Evolutionary conservation across 2,888 invertebrate species (phyloP).

Genomic region (Spilarctia lutea): DNA sequence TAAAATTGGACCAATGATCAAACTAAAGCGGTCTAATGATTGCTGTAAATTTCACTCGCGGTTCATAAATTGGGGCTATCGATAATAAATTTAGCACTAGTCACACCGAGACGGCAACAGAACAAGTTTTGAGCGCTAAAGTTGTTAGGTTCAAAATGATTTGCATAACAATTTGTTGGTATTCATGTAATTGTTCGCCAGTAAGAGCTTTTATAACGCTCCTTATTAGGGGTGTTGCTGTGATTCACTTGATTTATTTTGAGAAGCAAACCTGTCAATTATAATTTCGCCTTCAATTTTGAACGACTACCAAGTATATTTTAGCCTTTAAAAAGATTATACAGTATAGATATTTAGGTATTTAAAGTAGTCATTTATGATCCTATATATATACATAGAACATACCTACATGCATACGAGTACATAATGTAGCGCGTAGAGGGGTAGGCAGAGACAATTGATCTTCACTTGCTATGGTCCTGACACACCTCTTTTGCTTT

Average conservation of each 20-base stretch:
- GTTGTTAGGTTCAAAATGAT: conserved; percentile 66
- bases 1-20: conserved; percentile 52
- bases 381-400: no score
- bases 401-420: no score
- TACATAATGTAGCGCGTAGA: no score
- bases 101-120: conserved; percentile 56
- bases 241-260: neutral
- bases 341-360: neutral
- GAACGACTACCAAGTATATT: neutral
- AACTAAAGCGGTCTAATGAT: conserved; percentile 54
- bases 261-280: neutral
- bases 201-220: conserved; percentile 35
- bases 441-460: no score
- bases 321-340: neutral
- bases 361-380: neutral
- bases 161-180: conserved; percentile 63
- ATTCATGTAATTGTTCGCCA: conserved; percentile 49
- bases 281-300: neutral
- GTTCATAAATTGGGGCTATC: conserved; percentile 64
- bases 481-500: no score
- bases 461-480: no score
- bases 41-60: conserved; percentile 48
- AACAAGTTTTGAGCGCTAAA: conserved; percentile 64
- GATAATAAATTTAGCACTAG: conserved; percentile 68
- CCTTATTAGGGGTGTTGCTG: conserved; percentile 28